These are phyloP conservation scores for Sebastes schlegelii DNA, from an alignment of 2,113 vertebrate genomes.

Conservation along the genomic window DNA sequence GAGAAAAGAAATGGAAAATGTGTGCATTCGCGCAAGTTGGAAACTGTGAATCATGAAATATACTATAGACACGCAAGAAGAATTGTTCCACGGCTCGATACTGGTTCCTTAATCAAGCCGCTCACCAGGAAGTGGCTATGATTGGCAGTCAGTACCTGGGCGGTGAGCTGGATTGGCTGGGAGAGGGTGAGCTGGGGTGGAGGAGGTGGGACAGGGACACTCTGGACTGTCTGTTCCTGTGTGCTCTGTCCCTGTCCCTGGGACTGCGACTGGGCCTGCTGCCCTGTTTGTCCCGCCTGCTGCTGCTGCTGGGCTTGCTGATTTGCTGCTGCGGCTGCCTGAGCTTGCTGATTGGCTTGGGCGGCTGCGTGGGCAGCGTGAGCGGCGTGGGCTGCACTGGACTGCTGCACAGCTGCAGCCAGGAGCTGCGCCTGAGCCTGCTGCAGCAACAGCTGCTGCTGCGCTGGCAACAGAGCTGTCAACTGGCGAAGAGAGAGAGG, in stretches of 20 bases:
- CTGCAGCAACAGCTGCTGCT: slow-evolving; percentile 93
- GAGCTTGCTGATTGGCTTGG: slow-evolving; percentile 84
- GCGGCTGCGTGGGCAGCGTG: slow-evolving; percentile 80
- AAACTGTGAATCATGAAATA: slow-evolving; percentile 51
- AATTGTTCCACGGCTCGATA: slow-evolving; percentile 20
- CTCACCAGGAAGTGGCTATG: slow-evolving; percentile 39
- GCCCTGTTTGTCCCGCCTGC: slow-evolving; percentile 75
- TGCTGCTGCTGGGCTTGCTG: slow-evolving; percentile 83
- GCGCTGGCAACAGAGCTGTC: slow-evolving; percentile 91
- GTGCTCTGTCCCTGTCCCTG: slow-evolving; percentile 83
- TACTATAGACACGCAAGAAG: background rate
- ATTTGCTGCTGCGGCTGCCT: slow-evolving; percentile 82
- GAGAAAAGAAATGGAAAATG: slow-evolving; percentile 22
- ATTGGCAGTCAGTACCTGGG: slow-evolving; percentile 88
- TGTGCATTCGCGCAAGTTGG: slow-evolving; percentile 21
- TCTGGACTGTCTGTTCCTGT: slow-evolving; percentile 83
- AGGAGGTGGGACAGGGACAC: slow-evolving; percentile 85
- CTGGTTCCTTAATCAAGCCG: slow-evolving; percentile 39
- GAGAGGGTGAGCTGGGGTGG: slow-evolving; percentile 91
- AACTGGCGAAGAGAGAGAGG: slow-evolving; percentile 77
- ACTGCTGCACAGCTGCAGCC: slow-evolving; percentile 90
- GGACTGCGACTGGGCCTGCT: slow-evolving; percentile 78
- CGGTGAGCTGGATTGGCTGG: slow-evolving; percentile 95
- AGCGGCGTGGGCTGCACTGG: slow-evolving; percentile 81
- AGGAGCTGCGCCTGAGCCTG: slow-evolving; percentile 93